Base-by-base conservation (phyloP, 37 sponge, comb jelly and placozoan genomes). In the Diacarnus erythraeanus region DNA sequence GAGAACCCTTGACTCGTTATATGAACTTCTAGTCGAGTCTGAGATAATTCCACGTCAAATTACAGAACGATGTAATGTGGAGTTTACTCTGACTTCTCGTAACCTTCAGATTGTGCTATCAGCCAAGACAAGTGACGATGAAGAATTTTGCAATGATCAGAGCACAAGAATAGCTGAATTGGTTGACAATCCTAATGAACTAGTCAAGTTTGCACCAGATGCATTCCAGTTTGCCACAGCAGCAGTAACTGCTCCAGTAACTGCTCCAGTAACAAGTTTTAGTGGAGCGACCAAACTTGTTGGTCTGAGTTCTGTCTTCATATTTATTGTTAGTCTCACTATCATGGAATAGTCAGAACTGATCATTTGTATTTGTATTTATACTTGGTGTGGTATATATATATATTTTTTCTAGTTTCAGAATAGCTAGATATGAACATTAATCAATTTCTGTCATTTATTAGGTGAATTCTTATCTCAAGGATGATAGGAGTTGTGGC, bases 151-250 rank as follows among this genome's bases (percentile, higher is more conserved):
- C 36, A 21, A 26, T 1, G 67, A 43, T 31, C 38, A 23, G 41
- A 41, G 64, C 33, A 17, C 21, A 20, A 25, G 9, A 0, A 20
- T 83, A 10, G 68, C 83, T 43, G 2, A 0, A 26, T 34, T 34
- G 15, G 44, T 83, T 27, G 74, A 74, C 44, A 3, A 43, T 54
- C 56, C 59, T 8, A 15, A 39, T 56, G 8, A 47, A 21, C 22
- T 15, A 34, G 23, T 60, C 21, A 1, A 4, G 35, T 41, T 29
- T 33, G 6, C 36, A 1, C 79, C 69, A 1, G 59, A 79, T 27
- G 69, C 44, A n/a, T 37, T 79, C 38, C 69, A 67, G 57, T 79
- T 79, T 79, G 69, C 79, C 34, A 57, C 43, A 33, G 79, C 79
- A 34, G 79, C 79, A 21, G 25, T 68, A 18, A 9, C 38, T 2